Evolutionary conservation across 1,140 invertebrate species (phyloP).

Genomic region (Drosophila miranda): DNA sequence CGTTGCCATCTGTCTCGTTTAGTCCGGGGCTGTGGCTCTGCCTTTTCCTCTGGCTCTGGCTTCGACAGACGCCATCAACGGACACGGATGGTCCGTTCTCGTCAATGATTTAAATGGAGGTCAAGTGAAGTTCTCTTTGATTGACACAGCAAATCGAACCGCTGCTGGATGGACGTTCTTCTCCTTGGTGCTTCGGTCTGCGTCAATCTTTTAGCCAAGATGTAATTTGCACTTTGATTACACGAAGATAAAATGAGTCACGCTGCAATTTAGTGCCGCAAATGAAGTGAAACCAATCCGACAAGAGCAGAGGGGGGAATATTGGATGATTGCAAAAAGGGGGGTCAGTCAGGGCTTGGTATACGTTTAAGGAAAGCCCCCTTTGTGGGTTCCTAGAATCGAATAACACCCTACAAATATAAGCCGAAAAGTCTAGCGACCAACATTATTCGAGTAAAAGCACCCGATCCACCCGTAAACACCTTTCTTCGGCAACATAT

Average conservation of each 20-base stretch:
- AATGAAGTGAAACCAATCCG: constrained; percentile 74
- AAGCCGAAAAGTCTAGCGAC: too few relatives aligned
- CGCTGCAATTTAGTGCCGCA: constrained; percentile 71
- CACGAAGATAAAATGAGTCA: constrained; percentile 65
- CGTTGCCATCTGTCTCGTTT: constrained; percentile 20
- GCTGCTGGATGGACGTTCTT: background rate
- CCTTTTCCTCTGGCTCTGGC: constrained; percentile 1
- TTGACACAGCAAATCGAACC: constrained; percentile 70
- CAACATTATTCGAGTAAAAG: too few relatives aligned
- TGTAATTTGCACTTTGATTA: constrained; percentile 78
- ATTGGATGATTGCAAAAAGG: constrained; percentile 6
- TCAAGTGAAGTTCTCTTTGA: constrained; percentile 65
- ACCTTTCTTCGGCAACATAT: constrained; percentile 10
- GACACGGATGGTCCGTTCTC: constrained; percentile 48
- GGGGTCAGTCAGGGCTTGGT: background rate
- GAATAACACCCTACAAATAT: too few relatives aligned
- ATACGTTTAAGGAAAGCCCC: background rate
- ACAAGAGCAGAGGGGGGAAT: background rate
- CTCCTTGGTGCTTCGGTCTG: constrained; percentile 22
- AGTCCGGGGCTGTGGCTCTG: too few relatives aligned
- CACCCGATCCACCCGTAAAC: constrained; percentile 9
- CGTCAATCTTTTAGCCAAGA: constrained; percentile 71
- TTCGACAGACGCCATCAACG: constrained; percentile 50
- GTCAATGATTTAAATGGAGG: constrained; percentile 80
- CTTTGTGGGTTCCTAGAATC: too few relatives aligned